phyloP scores from a whole-genome alignment of 2,797 vertebrate genomes.

The Sebastes alutus region DNA sequence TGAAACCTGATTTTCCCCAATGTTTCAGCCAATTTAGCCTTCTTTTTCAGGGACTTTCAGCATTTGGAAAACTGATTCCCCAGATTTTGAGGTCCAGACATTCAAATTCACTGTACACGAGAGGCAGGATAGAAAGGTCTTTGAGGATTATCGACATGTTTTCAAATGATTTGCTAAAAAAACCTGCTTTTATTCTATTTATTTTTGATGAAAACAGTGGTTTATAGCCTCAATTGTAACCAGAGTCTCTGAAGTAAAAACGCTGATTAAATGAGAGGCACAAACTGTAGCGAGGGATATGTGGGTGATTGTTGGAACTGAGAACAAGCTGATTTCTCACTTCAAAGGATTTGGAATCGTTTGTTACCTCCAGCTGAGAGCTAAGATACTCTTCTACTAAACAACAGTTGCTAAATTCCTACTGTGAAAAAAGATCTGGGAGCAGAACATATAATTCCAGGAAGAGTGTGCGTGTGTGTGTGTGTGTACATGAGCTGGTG shows the following conservation, averaged over 20 bases:
- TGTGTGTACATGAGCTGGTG: constrained; percentile 20
- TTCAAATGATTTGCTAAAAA: background rate
- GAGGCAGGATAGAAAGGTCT: background rate
- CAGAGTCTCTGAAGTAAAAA: constrained; percentile 37
- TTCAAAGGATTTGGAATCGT: constrained; percentile 75
- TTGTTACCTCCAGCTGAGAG: constrained; percentile 77
- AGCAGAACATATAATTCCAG: constrained; percentile 79
- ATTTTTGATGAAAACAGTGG: constrained; percentile 27
- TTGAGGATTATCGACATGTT: background rate
- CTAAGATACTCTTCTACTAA: constrained; percentile 77
- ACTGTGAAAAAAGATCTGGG: constrained; percentile 78
- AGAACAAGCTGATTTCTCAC: constrained; percentile 76
- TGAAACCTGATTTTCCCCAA: background rate
- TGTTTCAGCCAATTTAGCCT: background rate
- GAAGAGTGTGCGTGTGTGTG: constrained; percentile 55
- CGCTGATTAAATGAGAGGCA: constrained; percentile 60
- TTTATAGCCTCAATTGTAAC: constrained; percentile 7
- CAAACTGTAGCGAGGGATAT: constrained; percentile 47
- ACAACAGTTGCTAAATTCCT: constrained; percentile 80
- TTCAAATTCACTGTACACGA: background rate
- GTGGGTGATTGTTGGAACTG: constrained; percentile 69
- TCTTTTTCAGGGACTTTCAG: background rate
- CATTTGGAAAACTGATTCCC: background rate
- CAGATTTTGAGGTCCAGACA: background rate
- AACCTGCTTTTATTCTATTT: background rate